Evolutionary conservation across 2,888 invertebrate genomes (phyloP).

Genomic region (Artemia sinica): DNA sequence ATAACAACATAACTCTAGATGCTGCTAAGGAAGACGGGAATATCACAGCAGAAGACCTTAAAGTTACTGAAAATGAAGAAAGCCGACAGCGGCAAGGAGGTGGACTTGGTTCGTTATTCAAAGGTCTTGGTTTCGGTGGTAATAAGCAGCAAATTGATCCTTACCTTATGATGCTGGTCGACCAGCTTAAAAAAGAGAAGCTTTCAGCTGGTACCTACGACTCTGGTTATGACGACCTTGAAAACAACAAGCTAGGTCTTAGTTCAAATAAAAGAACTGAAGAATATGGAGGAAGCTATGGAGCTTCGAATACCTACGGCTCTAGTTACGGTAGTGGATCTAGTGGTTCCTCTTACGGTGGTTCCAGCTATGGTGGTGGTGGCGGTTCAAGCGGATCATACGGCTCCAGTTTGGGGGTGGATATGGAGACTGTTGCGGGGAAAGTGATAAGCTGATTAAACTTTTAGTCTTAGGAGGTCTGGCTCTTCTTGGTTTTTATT

Average conservation of each 20-base stretch:
- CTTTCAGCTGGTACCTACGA: neutral
- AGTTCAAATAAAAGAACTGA: constrained; percentile 5
- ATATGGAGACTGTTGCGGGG: constrained; percentile 19
- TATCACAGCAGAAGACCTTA: neutral
- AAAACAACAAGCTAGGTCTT: neutral
- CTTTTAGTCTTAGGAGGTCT: constrained; percentile 18
- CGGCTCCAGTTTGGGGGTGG: constrained; percentile 20
- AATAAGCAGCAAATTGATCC: constrained; percentile 4
- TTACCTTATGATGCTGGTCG: neutral
- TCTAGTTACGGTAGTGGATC: constrained; percentile 5
- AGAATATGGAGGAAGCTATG: constrained; percentile 13
- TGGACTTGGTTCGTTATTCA: neutral
- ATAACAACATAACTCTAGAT: neutral
- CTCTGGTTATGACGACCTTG: neutral
- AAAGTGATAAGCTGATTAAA: constrained; percentile 17
- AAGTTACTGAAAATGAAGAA: neutral
- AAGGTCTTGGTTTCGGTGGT: neutral
- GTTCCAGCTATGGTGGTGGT: constrained; percentile 15
- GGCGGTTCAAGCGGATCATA: constrained; percentile 17
- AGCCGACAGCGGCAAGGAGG: constrained; percentile 2
- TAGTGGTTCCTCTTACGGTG: constrained; percentile 16
- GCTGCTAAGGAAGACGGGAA: neutral
- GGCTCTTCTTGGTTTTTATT: constrained; percentile 20
- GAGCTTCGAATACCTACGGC: neutral
- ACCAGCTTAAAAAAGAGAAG: constrained; percentile 1